phyloP scores from a whole-genome alignment of 1,140 invertebrate species.

The Hirudo medicinalis region DNA sequence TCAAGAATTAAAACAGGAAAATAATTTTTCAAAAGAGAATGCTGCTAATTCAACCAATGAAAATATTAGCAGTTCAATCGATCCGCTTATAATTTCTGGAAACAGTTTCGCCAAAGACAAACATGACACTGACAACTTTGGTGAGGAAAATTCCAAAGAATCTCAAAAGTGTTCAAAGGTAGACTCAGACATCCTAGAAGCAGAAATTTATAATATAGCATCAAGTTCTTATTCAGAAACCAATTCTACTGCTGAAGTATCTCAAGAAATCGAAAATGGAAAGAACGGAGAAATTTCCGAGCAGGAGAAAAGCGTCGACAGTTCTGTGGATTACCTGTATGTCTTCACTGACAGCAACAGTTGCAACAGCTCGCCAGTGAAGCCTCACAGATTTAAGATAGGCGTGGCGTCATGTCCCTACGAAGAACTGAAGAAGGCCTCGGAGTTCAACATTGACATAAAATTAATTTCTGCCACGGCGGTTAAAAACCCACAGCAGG shows the following conservation, averaged over 20 bases:
- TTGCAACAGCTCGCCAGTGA: slow-evolving; percentile 4
- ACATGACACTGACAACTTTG: not conserved
- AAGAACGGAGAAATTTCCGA: not conserved
- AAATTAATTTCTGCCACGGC: slow-evolving; percentile 6
- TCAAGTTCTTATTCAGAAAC: too few species aligned
- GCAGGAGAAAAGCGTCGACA: not conserved
- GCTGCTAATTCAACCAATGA: not conserved
- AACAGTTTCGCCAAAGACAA: not conserved
- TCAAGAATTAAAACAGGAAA: too few species aligned
- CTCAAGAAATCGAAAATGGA: not conserved
- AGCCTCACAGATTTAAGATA: slow-evolving; percentile 2
- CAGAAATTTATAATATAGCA: not conserved
- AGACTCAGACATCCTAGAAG: too few species aligned
- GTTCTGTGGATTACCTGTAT: not conserved
- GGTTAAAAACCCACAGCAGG: not conserved
- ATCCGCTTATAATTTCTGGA: not conserved
- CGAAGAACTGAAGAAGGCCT: slow-evolving; percentile 4
- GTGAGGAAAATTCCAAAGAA: not conserved
- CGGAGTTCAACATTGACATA: slow-evolving; percentile 1
- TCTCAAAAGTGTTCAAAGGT: not conserved
- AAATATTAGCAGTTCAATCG: not conserved
- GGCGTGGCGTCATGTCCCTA: not conserved
- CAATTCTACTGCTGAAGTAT: not conserved
- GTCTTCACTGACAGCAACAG: slow-evolving; percentile 10
- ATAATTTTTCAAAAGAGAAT: not conserved